Evolutionary conservation across 1,140 invertebrate species (phyloP), one percentile per base, ranked within the genome.

Genomic region (Cotesia glomerata): DNA sequence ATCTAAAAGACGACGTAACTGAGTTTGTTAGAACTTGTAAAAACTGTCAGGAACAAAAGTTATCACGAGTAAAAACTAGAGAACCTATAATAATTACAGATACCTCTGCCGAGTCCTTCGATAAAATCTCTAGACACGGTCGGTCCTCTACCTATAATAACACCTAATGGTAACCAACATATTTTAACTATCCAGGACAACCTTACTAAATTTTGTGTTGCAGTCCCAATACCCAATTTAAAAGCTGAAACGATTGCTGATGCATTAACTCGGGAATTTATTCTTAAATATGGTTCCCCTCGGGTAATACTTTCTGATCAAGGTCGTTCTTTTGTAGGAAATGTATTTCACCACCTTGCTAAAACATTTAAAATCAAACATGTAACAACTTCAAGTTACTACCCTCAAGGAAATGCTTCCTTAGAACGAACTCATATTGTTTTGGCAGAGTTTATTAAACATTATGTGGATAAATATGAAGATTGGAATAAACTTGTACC

Each of bases 401-500:
- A 62, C 9, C 69, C 69, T 76, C 61, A 74, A 63, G 65, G 73
- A 0, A 79, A 81, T 45, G 77, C 74, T 18, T 69, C 73, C 0
- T 9, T 81, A 18, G 79, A 80, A 74, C 49, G 79, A 34, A 73
- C 65, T 13, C n/a, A n/a, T n/a, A n/a, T n/a, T n/a, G n/a, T n/a
- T n/a, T n/a, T n/a, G n/a, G n/a, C n/a, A n/a, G n/a, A n/a, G n/a
- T n/a, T n/a, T n/a, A n/a, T n/a, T n/a, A n/a, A n/a, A n/a, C n/a
- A n/a, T n/a, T n/a, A n/a, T 36, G 7, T 36, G 3, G 35, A 36
- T 7, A 36, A 36, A 36, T 36, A 36, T 36, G 35, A 36, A 36
- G 75, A 85, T 73, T 88, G 85, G 86, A 79, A 85, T 54, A 36
- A 77, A 34, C 79, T 68, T 34, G 32, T 72, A n/a, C 34, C 51